Conservation (phyloP, 2,888 invertebrate species). For the Synanthedon vespiformis region DNA sequence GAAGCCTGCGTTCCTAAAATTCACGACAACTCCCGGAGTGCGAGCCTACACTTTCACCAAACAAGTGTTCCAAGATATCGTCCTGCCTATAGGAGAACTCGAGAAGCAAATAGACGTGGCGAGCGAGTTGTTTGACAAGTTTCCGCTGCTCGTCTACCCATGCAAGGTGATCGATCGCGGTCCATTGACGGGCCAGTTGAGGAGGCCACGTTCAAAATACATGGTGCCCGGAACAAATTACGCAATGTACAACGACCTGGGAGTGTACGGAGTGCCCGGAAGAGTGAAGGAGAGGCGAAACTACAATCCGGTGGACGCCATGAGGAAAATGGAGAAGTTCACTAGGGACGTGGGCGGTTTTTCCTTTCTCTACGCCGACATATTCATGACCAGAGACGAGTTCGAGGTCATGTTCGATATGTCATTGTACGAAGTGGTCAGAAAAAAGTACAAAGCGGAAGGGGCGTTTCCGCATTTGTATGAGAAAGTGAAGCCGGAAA, state of each 20-base stretch:
- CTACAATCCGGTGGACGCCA: conserved; percentile 74
- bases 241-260: conserved; percentile 79
- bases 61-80: conserved; percentile 80
- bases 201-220: conserved; percentile 66
- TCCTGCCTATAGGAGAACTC: conserved; percentile 73
- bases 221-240: conserved; percentile 74
- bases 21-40: conserved; percentile 76
- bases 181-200: conserved; percentile 68
- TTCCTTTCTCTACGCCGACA: conserved; percentile 78
- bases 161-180: conserved; percentile 76
- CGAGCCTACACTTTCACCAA: conserved; percentile 77
- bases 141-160: conserved; percentile 77
- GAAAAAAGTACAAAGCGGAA: conserved; percentile 69
- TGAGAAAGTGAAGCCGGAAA: conserved; percentile 76
- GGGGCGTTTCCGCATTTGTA: conserved; percentile 75
- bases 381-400: conserved; percentile 75
- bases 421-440: conserved; percentile 71
- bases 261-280: conserved; percentile 77
- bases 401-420: conserved; percentile 79
- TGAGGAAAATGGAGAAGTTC: conserved; percentile 79
- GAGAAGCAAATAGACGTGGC: conserved; percentile 74
- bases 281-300: conserved; percentile 70
- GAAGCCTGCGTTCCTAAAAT: conserved; percentile 79
- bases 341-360: conserved; percentile 76
- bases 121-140: conserved; percentile 73